Conservation (phyloP, 2,113 vertebrate genomes). For the Geothlypis trichas region DNA sequence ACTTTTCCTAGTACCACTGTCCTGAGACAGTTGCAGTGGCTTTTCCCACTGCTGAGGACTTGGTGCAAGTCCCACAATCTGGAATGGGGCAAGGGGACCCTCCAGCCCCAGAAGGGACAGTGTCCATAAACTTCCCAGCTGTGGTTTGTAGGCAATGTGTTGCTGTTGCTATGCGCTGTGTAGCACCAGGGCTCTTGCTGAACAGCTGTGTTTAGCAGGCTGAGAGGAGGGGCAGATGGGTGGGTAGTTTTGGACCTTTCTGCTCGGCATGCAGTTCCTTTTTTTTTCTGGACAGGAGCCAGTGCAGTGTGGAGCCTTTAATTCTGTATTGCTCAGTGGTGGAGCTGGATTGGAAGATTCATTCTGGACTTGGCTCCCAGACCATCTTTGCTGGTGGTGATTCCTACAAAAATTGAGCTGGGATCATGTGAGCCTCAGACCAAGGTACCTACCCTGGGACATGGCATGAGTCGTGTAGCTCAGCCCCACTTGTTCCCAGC, state of each 20-base stretch:
- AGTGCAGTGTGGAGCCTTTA: not conserved
- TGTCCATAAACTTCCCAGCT: not conserved
- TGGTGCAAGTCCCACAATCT: rapidly evolving
- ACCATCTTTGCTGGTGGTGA: not conserved
- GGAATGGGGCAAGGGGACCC: not conserved
- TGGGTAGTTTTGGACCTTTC: not conserved
- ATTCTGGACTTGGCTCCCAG: not conserved
- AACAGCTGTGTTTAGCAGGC: not conserved
- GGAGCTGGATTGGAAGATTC: not conserved
- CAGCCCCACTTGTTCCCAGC: not conserved
- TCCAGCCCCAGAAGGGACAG: not conserved
- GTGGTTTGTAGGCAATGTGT: not conserved
- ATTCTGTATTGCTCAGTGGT: not conserved
- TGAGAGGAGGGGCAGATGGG: not conserved
- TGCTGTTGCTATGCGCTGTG: not conserved
- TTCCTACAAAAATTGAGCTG: not conserved
- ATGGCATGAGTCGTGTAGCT: rapidly evolving
- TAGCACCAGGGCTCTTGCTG: not conserved
- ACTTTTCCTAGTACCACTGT: not conserved
- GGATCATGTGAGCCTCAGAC: not conserved
- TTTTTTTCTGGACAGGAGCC: not conserved
- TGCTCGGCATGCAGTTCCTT: not conserved
- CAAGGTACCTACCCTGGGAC: rapidly evolving
- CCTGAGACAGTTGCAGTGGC: rapidly evolving
- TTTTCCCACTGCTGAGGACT: not conserved